These are phyloP conservation scores for Germaria angustata DNA, from an alignment of 2,888 invertebrate species.

Conservation along the genomic window DNA sequence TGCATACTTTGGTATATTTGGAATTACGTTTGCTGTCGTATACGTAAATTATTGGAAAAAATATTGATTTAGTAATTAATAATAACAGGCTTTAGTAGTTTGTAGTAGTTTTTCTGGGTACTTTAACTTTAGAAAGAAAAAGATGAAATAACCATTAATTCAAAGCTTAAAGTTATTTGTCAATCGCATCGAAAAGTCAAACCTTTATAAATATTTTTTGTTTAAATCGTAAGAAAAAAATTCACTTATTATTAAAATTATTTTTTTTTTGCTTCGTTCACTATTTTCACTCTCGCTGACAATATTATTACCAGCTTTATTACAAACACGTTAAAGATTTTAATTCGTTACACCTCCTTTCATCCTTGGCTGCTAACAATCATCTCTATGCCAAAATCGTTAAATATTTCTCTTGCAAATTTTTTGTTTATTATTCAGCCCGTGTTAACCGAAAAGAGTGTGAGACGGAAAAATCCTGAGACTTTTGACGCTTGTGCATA, in stretches of 20 bases:
- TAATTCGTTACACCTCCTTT: not conserved
- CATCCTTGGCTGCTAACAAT: not conserved
- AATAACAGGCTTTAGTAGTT: no score
- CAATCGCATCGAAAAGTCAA: no score
- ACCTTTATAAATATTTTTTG: no score
- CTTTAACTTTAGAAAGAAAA: no score
- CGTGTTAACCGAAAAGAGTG: not conserved
- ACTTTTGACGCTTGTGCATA: constrained; percentile 61
- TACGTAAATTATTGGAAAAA: no score
- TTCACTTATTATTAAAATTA: constrained; percentile 4
- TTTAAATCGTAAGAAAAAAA: no score
- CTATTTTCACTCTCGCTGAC: not conserved
- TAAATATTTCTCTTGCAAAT: constrained; percentile 22
- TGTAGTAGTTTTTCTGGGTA: no score
- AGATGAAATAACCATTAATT: no score
- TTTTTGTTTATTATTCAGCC: constrained; percentile 5
- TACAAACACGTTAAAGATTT: constrained; percentile 24
- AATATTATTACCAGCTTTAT: not conserved
- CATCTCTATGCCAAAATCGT: not conserved
- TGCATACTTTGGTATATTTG: no score
- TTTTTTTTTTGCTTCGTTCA: not conserved
- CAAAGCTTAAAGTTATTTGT: no score
- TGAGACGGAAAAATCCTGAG: constrained; percentile 11
- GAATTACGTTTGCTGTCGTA: no score
- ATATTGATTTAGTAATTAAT: no score